A percentile compares a stretch with the other conserved stretches of the same genome.
Conservation (phyloP, 1,140 invertebrate genomes). For the Drosophila littoralis region DNA sequence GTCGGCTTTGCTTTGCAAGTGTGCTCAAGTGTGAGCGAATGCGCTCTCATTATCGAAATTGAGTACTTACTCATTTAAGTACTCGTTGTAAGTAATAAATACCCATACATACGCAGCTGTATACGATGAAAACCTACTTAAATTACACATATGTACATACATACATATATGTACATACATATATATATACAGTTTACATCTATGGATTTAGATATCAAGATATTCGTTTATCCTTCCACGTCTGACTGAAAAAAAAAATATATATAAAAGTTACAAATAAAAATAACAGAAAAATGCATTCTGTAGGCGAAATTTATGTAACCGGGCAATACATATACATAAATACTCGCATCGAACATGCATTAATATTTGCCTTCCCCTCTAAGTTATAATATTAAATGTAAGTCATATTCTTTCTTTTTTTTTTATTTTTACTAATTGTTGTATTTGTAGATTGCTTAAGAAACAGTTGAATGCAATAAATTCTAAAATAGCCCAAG, state of each 20-base stretch:
- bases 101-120: constrained; percentile 14
- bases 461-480: constrained; percentile 33
- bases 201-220: constrained; percentile 12
- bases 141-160: constrained; percentile 22
- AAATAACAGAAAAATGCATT: too few relatives aligned
- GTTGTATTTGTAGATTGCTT: constrained; percentile 36
- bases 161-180: constrained; percentile 3
- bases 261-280: neutral
- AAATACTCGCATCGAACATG: neutral
- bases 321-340: constrained; percentile 5
- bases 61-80: constrained; percentile 33
- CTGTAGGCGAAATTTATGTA: neutral
- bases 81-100: constrained; percentile 20
- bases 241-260: constrained; percentile 11
- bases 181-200: constrained; percentile 22
- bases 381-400: constrained; percentile 23
- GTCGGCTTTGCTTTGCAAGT: constrained; percentile 55
- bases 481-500: constrained; percentile 59
- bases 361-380: constrained; percentile 9
- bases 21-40: constrained; percentile 21
- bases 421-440: constrained; percentile 12
- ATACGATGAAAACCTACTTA: constrained; percentile 17
- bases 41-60: constrained; percentile 32
- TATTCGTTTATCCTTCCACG: constrained; percentile 21
- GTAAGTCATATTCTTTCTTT: neutral